Conservation (phyloP, 2,113 vertebrate genomes). For the Mungos mungo region DNA sequence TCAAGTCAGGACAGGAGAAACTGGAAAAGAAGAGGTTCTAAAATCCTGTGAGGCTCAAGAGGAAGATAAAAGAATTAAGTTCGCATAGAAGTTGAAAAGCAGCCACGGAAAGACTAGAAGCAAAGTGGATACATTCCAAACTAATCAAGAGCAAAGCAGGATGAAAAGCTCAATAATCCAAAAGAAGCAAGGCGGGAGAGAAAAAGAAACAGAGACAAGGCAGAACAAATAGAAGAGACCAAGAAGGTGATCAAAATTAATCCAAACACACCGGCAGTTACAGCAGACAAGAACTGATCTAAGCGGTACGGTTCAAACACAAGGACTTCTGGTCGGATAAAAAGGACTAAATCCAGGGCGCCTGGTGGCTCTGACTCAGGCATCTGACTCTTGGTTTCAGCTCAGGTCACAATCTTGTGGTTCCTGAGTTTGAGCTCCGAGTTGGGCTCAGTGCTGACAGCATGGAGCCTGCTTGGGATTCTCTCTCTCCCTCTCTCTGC, state of each 20-base stretch:
- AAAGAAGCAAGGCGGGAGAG: not conserved
- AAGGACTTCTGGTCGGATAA: not conserved
- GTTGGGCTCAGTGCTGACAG: too few relatives aligned
- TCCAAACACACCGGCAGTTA: accelerated
- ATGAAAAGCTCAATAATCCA: not conserved
- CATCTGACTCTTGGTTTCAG: too few relatives aligned
- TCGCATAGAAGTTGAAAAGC: not conserved
- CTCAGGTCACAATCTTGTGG: too few relatives aligned
- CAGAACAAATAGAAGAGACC: not conserved
- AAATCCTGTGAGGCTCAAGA: accelerated
- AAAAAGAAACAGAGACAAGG: not conserved
- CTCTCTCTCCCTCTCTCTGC: too few relatives aligned
- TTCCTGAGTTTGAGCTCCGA: too few relatives aligned
- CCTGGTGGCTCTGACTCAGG: too few relatives aligned
- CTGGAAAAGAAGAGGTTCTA: accelerated
- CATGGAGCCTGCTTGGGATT: too few relatives aligned
- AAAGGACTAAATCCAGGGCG: not conserved
- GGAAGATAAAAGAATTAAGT: not conserved
- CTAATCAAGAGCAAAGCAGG: not conserved
- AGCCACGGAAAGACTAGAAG: not conserved
- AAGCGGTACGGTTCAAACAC: not conserved
- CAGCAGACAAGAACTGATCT: accelerated
- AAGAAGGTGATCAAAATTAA: not conserved
- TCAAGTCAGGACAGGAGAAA: accelerated
- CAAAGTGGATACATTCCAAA: accelerated